Evolutionary conservation across 2,888 invertebrate genomes (phyloP).

Genomic region (Xanthia icteritia): DNA sequence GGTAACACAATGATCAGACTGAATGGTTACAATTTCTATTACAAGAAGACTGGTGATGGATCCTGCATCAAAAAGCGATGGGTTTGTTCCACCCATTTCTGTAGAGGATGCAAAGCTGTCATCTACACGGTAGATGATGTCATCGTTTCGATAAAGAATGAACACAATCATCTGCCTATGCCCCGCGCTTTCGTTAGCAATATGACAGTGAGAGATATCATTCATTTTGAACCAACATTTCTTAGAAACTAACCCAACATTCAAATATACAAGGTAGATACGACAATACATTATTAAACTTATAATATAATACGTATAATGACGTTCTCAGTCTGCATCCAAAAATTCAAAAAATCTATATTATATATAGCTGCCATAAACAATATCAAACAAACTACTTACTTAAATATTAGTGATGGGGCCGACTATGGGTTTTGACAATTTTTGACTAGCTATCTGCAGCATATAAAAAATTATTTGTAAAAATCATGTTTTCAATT

Average conservation of each 20-base stretch:
- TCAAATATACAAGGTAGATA: not conserved
- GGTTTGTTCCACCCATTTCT: slow-evolving; percentile 63
- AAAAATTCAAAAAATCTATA: not conserved
- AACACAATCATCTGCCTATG: slow-evolving; percentile 51
- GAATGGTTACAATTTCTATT: slow-evolving; percentile 54
- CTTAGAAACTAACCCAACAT: not conserved
- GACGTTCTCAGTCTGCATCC: not conserved
- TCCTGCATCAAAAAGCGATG: slow-evolving; percentile 69
- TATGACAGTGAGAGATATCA: not conserved
- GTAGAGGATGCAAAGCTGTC: slow-evolving; percentile 66
- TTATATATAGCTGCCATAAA: too few relatives aligned
- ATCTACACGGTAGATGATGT: slow-evolving; percentile 66
- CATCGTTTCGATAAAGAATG: slow-evolving; percentile 53
- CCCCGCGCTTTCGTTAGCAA: not conserved
- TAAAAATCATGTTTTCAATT: not conserved
- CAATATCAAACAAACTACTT: too few relatives aligned
- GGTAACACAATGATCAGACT: slow-evolving; percentile 56
- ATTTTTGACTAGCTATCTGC: too few relatives aligned
- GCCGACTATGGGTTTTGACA: too few relatives aligned
- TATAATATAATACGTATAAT: too few relatives aligned
- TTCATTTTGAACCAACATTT: not conserved
- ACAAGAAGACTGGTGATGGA: slow-evolving; percentile 36
- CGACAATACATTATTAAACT: too few relatives aligned
- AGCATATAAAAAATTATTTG: too few relatives aligned
- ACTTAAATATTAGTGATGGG: too few relatives aligned